These are phyloP conservation scores for Castor canadensis DNA, from an alignment of 2,113 vertebrate genomes.

Conservation along the genomic window DNA sequence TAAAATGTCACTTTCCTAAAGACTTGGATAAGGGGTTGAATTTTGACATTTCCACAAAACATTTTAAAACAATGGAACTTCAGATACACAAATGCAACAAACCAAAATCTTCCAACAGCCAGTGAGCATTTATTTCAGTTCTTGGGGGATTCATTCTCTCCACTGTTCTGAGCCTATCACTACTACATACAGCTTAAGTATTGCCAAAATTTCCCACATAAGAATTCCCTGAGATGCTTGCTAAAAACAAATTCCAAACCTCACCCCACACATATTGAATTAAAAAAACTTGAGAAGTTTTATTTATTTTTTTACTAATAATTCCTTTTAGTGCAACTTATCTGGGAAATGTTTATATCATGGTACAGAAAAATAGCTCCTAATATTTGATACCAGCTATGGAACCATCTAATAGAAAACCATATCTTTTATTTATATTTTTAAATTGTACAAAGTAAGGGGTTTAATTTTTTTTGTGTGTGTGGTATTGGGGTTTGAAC, in stretches of 20 bases:
- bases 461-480: no score
- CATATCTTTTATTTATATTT: neutral
- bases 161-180: neutral
- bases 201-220: neutral
- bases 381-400: neutral
- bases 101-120: neutral
- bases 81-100: neutral
- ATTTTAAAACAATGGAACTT: neutral
- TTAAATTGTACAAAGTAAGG: no score
- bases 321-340: neutral
- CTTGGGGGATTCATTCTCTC: neutral
- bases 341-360: neutral
- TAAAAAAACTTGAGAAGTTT: neutral
- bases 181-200: neutral
- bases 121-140: neutral
- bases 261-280: neutral
- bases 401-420: neutral
- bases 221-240: neutral
- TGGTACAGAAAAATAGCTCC: neutral
- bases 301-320: neutral
- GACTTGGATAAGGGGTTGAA: no score
- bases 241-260: neutral
- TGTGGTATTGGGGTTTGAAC: no score
- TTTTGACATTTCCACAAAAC: no score
- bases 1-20: neutral